phyloP scores from a whole-genome alignment of 2,888 invertebrate species.

The Smittia aterrima region DNA sequence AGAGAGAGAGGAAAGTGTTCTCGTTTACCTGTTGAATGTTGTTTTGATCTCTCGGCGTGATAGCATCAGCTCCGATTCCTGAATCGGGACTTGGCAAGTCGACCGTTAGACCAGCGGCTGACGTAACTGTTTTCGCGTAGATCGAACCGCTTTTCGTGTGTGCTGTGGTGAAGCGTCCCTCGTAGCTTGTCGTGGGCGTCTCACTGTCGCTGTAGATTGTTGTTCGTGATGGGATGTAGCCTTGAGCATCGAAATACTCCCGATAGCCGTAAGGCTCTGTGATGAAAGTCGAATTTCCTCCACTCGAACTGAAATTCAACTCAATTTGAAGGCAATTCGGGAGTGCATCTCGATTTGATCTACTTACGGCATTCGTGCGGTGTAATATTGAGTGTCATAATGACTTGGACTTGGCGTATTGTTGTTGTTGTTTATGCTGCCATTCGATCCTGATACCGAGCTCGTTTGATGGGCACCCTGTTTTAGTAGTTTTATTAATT shows the following conservation, averaged over 20 bases:
- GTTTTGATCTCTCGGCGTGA: conserved; percentile 86
- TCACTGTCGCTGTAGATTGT: conserved; percentile 52
- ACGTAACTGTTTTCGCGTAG: conserved; percentile 57
- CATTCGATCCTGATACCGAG: conserved; percentile 48
- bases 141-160: conserved; percentile 50
- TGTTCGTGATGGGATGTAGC: conserved; percentile 50
- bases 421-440: conserved; percentile 48
- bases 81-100: conserved; percentile 95
- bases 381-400: conserved; percentile 53
- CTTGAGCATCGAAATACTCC: conserved; percentile 65
- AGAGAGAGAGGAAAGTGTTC: not conserved
- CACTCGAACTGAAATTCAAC: conserved; percentile 43
- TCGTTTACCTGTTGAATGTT: conserved; percentile 82
- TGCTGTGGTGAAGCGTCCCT: conserved; percentile 51
- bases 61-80: conserved; percentile 91
- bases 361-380: conserved; percentile 48
- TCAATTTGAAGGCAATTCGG: not conserved
- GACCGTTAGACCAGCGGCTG: conserved; percentile 78
- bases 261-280: conserved; percentile 74
- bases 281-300: conserved; percentile 58
- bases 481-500: not conserved
- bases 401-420: conserved; percentile 55
- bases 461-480: conserved; percentile 50
- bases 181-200: conserved; percentile 51
- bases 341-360: too few species aligned